These are phyloP conservation scores for Hemitrygon akajei DNA, from an alignment of 2,797 vertebrate species.

Conservation along the genomic window DNA sequence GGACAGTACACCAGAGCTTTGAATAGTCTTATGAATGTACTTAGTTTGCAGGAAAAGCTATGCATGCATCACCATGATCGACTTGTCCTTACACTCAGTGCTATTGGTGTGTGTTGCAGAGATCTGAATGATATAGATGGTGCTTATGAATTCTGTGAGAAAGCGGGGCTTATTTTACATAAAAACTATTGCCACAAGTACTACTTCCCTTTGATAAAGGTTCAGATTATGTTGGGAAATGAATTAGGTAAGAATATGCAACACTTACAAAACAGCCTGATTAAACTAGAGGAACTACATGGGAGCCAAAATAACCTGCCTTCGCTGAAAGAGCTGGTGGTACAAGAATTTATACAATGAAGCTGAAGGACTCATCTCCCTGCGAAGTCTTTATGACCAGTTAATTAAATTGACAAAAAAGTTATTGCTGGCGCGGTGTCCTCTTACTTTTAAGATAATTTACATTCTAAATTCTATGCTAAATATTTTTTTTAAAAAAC, in stretches of 20 bases:
- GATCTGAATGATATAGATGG: slow-evolving; percentile 65
- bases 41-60: slow-evolving; percentile 75
- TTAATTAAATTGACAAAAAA: neutral
- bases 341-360: slow-evolving; percentile 64
- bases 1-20: slow-evolving; percentile 70
- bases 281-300: slow-evolving; percentile 57
- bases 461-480: neutral
- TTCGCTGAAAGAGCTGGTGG: slow-evolving; percentile 79
- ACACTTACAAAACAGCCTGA: slow-evolving; percentile 71
- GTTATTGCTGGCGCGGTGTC: neutral
- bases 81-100: slow-evolving; percentile 68
- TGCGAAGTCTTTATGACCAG: neutral
- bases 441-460: neutral
- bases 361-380: neutral
- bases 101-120: slow-evolving; percentile 72
- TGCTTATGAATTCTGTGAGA: slow-evolving; percentile 67
- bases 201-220: slow-evolving; percentile 65
- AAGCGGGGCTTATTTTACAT: slow-evolving; percentile 59
- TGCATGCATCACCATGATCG: slow-evolving; percentile 55
- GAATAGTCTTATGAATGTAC: slow-evolving; percentile 56
- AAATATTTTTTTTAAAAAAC: neutral
- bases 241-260: slow-evolving; percentile 70
- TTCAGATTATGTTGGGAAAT: slow-evolving; percentile 73
- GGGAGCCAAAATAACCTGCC: slow-evolving; percentile 46
- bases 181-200: slow-evolving; percentile 60